Evolutionary conservation across 2,888 invertebrate genomes (phyloP).

Genomic region (Kryphioiulus occultus): DNA sequence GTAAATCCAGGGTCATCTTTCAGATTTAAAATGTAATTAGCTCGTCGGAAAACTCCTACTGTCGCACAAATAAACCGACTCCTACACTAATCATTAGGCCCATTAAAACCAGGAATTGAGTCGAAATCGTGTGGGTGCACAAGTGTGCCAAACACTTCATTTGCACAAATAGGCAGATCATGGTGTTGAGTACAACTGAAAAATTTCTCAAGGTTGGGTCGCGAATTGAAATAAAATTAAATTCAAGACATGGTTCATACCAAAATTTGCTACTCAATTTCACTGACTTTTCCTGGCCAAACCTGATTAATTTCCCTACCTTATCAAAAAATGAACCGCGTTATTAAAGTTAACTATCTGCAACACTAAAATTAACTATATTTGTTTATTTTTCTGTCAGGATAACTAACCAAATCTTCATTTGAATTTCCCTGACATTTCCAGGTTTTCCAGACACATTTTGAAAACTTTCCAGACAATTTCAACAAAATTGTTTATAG

Average conservation of each 20-base stretch:
- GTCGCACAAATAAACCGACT: background rate
- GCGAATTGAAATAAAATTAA: background rate
- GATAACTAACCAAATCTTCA: no score
- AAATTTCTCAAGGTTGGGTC: background rate
- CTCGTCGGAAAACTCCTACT: background rate
- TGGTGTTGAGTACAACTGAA: background rate
- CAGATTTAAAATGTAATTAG: background rate
- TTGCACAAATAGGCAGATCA: slow-evolving; percentile 11
- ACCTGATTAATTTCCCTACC: no score
- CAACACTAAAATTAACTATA: no score
- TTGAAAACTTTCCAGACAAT: no score
- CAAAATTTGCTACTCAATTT: no score
- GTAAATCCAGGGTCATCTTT: background rate
- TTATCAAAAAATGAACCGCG: no score
- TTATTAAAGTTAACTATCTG: no score
- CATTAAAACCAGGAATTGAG: background rate
- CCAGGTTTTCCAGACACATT: no score
- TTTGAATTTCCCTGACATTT: no score
- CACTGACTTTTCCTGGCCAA: no score
- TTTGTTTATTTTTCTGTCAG: no score
- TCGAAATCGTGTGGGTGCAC: background rate
- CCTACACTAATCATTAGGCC: background rate
- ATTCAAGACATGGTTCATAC: background rate
- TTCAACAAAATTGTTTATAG: no score
- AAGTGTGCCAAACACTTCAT: slow-evolving; percentile 30